phyloP scores from a whole-genome alignment of 2,797 vertebrate genomes.

The Molossus molossus region DNA sequence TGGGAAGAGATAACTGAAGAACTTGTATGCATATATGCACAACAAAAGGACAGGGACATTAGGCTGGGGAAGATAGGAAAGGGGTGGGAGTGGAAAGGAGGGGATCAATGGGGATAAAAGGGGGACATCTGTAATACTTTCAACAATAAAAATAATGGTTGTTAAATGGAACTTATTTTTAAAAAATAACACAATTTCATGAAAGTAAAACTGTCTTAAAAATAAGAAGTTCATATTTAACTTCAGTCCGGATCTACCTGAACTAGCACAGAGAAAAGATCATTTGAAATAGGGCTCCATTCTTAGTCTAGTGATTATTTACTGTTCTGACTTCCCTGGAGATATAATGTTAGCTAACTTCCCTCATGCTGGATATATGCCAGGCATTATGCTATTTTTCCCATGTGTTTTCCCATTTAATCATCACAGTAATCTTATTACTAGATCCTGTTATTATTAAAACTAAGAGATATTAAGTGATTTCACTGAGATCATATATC shows the following conservation, averaged over 20 bases:
- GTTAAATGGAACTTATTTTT: slow-evolving; percentile 53
- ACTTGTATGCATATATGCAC: too few species aligned
- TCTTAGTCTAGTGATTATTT: background rate
- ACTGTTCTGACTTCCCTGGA: slow-evolving; percentile 14
- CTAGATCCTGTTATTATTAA: slow-evolving; percentile 20
- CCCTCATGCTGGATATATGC: background rate
- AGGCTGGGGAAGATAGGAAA: too few species aligned
- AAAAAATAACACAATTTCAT: slow-evolving; percentile 28
- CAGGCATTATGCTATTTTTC: background rate
- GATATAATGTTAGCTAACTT: background rate
- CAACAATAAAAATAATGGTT: background rate
- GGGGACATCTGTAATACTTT: too few species aligned
- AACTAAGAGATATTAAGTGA: background rate
- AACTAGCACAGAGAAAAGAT: slow-evolving; percentile 14
- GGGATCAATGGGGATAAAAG: too few species aligned
- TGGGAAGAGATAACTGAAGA: too few species aligned
- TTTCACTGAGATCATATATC: background rate
- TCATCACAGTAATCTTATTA: background rate
- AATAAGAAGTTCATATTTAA: slow-evolving; percentile 18
- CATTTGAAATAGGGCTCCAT: slow-evolving; percentile 2
- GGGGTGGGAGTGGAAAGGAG: too few species aligned
- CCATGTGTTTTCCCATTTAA: background rate
- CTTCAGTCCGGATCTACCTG: background rate
- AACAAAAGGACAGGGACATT: too few species aligned
- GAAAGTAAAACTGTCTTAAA: background rate